Evolutionary conservation across 2,888 invertebrate species (phyloP).

Genomic region (Creontiades dilutus): DNA sequence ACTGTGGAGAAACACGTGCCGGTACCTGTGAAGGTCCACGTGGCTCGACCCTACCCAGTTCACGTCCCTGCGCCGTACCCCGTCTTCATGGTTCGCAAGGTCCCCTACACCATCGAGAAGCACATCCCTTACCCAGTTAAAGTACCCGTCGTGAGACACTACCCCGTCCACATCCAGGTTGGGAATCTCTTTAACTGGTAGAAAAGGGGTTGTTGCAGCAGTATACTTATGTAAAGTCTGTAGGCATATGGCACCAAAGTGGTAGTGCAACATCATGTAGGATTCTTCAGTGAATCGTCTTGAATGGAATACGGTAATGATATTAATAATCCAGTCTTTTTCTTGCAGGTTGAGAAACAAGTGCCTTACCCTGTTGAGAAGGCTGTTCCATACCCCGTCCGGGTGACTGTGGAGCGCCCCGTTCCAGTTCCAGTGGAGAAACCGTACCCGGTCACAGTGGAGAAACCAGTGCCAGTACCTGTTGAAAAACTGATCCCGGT

Average conservation of each 20-base stretch:
- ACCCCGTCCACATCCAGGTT: conserved; percentile 58
- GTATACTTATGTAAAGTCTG: no score
- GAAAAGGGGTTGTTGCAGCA: no score
- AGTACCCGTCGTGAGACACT: conserved; percentile 27
- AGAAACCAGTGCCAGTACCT: conserved; percentile 58
- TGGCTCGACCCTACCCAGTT: conserved; percentile 79
- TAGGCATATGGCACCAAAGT: no score
- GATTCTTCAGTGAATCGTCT: no score
- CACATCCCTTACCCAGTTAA: conserved; percentile 80
- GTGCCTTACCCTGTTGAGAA: conserved; percentile 68
- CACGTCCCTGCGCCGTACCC: conserved; percentile 50
- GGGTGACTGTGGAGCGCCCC: conserved; percentile 76
- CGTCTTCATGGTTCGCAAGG: conserved; percentile 34
- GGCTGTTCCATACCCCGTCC: conserved; percentile 46
- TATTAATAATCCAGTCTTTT: no score
- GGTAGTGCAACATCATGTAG: no score
- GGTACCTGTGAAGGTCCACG: conserved; percentile 86
- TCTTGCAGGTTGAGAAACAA: conserved; percentile 62
- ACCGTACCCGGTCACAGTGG: conserved; percentile 37
- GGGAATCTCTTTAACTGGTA: no score
- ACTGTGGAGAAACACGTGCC: conserved; percentile 86
- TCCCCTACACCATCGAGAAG: conserved; percentile 80
- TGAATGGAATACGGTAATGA: no score
- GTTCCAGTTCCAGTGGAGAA: conserved; percentile 82
- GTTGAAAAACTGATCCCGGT: conserved; percentile 66